Conservation (phyloP, 2,888 invertebrate species). For the Entomobrya multifasciata region DNA sequence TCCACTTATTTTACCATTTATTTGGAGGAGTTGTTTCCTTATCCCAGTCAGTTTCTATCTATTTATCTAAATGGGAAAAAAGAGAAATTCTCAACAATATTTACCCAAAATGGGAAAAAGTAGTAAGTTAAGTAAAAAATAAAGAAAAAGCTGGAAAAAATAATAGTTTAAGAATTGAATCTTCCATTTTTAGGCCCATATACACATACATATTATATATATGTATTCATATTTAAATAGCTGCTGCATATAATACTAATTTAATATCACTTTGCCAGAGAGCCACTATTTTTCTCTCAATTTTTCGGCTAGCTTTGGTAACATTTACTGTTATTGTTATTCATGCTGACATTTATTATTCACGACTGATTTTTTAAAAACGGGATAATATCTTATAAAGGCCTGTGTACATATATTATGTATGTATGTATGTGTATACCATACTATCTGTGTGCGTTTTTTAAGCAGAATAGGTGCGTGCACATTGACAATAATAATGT, state of each 20-base stretch:
- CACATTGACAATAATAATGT: conserved; percentile 18
- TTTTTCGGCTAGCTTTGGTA: not conserved
- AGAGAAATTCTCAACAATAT: no score
- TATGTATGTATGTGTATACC: not conserved
- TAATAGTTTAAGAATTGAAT: conserved; percentile 15
- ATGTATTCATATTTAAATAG: no score
- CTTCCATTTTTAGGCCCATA: conserved; percentile 30
- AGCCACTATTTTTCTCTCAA: no score
- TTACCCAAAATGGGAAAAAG: conserved; percentile 19
- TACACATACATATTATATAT: not conserved
- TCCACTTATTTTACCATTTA: conserved; percentile 7
- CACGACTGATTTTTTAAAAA: conserved; percentile 29
- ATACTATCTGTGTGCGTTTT: not conserved
- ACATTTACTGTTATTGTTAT: conserved; percentile 51
- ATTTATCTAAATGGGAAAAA: not conserved
- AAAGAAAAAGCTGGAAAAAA: not conserved
- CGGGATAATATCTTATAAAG: not conserved
- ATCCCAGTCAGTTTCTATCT: not conserved
- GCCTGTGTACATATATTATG: not conserved
- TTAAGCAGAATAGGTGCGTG: not conserved
- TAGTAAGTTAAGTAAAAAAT: not conserved
- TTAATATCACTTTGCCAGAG: not conserved
- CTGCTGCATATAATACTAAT: not conserved
- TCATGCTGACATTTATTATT: conserved; percentile 68
- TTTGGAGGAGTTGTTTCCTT: not conserved